Conservation (phyloP, 2,113 vertebrate genomes). For the Strigops habroptila region DNA sequence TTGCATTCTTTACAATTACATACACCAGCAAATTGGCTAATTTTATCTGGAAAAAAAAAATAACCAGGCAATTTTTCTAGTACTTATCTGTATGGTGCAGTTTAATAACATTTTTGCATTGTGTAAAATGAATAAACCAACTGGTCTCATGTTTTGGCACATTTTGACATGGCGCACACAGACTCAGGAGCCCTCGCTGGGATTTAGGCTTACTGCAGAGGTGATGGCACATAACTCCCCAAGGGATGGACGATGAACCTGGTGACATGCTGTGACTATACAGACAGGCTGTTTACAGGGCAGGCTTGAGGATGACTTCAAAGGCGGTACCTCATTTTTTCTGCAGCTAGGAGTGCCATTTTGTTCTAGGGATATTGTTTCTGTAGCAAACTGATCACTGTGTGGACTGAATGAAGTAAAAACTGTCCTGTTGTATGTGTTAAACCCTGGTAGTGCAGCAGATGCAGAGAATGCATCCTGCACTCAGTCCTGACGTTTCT, state of each 20-base stretch:
- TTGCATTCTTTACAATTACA: slow-evolving; percentile 71
- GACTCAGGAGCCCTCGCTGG: not conserved
- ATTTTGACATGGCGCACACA: not conserved
- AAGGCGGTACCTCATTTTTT: not conserved
- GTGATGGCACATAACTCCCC: not conserved
- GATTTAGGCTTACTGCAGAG: not conserved
- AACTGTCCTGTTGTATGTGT: not conserved
- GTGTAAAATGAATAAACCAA: slow-evolving; percentile 65
- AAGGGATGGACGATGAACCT: not conserved
- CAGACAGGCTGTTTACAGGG: not conserved
- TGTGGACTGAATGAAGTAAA: not conserved
- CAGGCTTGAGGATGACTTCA: not conserved
- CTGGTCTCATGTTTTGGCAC: slow-evolving; percentile 17
- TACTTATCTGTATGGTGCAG: slow-evolving; percentile 74
- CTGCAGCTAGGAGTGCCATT: not conserved
- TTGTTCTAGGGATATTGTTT: not conserved
- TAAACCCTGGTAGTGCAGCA: not conserved
- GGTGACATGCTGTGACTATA: not conserved
- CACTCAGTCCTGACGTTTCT: not conserved
- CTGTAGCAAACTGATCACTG: not conserved
- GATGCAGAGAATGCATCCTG: not conserved
- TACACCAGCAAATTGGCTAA: slow-evolving; percentile 76
- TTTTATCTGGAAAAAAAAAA: slow-evolving; percentile 72
- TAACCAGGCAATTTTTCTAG: slow-evolving; percentile 71
- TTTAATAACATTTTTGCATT: slow-evolving; percentile 73